A percentile compares a stretch with the other conserved stretches of the same genome.
Conservation (phyloP, 2,113 vertebrate species). For the Pristiophorus japonicus region DNA sequence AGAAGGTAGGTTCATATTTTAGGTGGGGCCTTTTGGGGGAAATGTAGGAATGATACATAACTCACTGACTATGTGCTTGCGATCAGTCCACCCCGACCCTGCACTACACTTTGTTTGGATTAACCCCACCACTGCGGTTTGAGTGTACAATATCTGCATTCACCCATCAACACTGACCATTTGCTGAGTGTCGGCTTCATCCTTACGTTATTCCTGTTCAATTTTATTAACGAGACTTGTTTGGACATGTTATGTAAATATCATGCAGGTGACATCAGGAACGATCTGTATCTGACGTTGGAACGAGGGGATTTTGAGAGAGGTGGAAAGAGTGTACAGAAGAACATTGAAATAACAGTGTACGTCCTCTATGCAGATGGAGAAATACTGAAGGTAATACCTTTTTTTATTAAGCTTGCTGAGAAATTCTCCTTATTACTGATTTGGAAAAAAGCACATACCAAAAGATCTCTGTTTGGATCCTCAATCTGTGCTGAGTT, state of each 20-base stretch:
- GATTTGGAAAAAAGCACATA: neutral
- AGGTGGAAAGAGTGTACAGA: slow-evolving; percentile 97
- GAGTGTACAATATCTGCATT: neutral
- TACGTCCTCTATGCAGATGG: slow-evolving; percentile 89
- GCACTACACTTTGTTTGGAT: neutral
- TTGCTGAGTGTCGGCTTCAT: neutral
- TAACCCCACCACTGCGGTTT: neutral
- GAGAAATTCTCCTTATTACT: neutral
- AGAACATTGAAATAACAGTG: slow-evolving; percentile 92
- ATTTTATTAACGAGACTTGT: slow-evolving; percentile 12
- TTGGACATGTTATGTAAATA: slow-evolving; percentile 11
- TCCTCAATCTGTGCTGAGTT: neutral
- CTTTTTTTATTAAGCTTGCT: slow-evolving; percentile 21
- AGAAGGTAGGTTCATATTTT: neutral
- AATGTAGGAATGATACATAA: neutral
- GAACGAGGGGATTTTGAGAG: slow-evolving; percentile 92
- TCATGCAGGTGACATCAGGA: slow-evolving; percentile 80
- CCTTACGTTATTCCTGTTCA: neutral
- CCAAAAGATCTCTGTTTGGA: neutral
- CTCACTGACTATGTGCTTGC: neutral
- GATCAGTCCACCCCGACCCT: neutral
- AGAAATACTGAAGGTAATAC: slow-evolving; percentile 70
- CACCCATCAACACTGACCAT: neutral
- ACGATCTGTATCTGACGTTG: slow-evolving; percentile 88
- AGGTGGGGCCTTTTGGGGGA: neutral